Evolutionary conservation across 2,113 vertebrate genomes (phyloP).

Genomic region (Artemisiospiza belli): DNA sequence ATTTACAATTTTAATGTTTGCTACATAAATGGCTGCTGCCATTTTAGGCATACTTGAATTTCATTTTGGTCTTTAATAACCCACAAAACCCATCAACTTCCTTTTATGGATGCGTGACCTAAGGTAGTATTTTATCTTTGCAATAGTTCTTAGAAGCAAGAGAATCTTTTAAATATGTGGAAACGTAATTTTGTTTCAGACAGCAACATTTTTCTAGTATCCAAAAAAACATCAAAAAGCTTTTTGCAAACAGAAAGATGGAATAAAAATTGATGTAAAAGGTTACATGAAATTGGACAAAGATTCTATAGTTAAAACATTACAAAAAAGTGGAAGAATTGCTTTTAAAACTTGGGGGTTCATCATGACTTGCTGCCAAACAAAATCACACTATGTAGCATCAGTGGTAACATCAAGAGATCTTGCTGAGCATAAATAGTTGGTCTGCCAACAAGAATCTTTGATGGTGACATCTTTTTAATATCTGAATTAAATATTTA

Average conservation of each 20-base stretch:
- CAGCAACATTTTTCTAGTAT: not conserved
- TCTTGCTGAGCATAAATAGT: not conserved
- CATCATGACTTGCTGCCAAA: not conserved
- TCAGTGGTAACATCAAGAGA: not conserved
- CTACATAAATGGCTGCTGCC: not conserved
- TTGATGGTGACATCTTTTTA: not conserved
- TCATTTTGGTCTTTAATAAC: not conserved
- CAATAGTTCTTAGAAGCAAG: not conserved
- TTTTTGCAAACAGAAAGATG: not conserved
- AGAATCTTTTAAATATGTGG: not conserved
- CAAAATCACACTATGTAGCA: not conserved
- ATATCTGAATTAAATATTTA: not conserved
- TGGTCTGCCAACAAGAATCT: not conserved
- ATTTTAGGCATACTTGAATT: not conserved
- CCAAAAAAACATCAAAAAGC: not conserved
- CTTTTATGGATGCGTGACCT: not conserved
- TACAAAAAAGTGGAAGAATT: not conserved
- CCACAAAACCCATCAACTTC: not conserved
- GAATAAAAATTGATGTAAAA: not conserved
- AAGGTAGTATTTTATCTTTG: not conserved
- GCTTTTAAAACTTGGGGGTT: not conserved
- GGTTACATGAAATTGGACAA: not conserved
- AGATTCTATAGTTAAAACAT: not conserved
- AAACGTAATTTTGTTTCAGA: constrained; percentile 7
- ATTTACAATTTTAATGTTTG: not conserved